phyloP scores from a whole-genome alignment of 2,888 invertebrate genomes.

The Lasioglossum malachurum region DNA sequence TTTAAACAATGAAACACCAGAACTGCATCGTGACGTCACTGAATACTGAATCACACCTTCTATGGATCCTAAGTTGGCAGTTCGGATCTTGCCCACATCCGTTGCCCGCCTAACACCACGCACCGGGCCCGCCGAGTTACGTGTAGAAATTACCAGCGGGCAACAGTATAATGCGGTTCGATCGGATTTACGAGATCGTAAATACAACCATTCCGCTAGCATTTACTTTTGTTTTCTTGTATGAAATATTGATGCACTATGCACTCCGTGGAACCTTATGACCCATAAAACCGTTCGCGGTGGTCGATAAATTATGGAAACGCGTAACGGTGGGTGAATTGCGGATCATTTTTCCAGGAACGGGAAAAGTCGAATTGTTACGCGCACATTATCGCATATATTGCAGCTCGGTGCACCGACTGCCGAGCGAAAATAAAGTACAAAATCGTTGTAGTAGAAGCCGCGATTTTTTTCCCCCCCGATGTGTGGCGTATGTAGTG shows the following conservation, averaged over 20 bases:
- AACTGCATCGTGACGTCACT: conserved; percentile 75
- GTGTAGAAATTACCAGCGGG: conserved; percentile 36
- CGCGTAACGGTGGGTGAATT: neutral
- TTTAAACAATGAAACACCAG: conserved; percentile 70
- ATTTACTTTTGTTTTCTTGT: conserved; percentile 22
- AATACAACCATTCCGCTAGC: conserved; percentile 22
- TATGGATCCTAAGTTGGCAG: conserved; percentile 71
- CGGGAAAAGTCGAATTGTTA: neutral
- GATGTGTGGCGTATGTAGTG: neutral
- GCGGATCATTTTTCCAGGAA: neutral
- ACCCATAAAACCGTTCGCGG: conserved; percentile 10
- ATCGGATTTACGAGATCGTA: conserved; percentile 50
- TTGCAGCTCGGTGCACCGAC: neutral
- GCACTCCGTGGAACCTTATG: neutral
- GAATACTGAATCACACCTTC: conserved; percentile 73
- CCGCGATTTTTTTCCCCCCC: neutral
- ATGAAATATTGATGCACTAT: neutral
- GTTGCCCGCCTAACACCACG: conserved; percentile 39
- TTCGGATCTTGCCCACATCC: conserved; percentile 63
- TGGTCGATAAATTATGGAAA: neutral
- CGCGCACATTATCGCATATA: no score
- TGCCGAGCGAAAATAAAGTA: neutral
- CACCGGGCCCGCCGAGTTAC: conserved; percentile 16
- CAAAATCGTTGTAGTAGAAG: neutral
- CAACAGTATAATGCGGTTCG: conserved; percentile 31